Base-by-base conservation (phyloP, 1,140 invertebrate species). In the Heliothis virescens region DNA sequence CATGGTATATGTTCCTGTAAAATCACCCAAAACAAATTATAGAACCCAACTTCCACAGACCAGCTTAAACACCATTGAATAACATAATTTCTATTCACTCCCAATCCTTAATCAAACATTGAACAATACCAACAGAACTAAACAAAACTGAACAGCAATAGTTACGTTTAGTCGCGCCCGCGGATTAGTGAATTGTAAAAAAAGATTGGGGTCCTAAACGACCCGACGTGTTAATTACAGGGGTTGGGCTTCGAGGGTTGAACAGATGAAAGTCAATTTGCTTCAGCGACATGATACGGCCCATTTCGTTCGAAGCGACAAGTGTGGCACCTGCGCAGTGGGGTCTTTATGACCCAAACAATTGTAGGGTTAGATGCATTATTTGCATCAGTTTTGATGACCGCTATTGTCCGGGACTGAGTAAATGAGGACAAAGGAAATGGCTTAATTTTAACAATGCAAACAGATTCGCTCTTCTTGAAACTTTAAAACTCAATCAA, bases 281-380 rank as follows among this genome's bases (percentile, higher is more conserved):
- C 92, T 92, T 85, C 92, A 88, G 91, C 92, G 94, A 95, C 94
- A 95, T 95, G 95, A 95, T 95, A 95, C 90, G 93, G 94, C 95
- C 92, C 95, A 95, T 95, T 95, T 95, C 91, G 87, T 90, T 85
- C 84, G 62, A 81, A 87, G 89, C 91, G 93, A 93, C 94, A 95
- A 95, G 94, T 95, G 93, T 79, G 82, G 87, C 94, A 95, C 94
- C 94, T 95, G 94, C 90, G 90, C 91, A 85, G 85, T 90, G 60
- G 74, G 74, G 57, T 57, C 79, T 80, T 80, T 80, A 74, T 80
- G 71, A 74, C 52, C 79, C 34, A 74, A 80, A 87, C 75, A 67
- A 69, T 78, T 57, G 62, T 78, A 78, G 62, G 63, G 75, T 78
- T 69, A 57, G 75, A 57, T 71, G 67, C 55, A 62, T 60, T 79